These are phyloP conservation scores for Amniataba percoides DNA, from an alignment of 2,797 vertebrate species.

Conservation along the genomic window DNA sequence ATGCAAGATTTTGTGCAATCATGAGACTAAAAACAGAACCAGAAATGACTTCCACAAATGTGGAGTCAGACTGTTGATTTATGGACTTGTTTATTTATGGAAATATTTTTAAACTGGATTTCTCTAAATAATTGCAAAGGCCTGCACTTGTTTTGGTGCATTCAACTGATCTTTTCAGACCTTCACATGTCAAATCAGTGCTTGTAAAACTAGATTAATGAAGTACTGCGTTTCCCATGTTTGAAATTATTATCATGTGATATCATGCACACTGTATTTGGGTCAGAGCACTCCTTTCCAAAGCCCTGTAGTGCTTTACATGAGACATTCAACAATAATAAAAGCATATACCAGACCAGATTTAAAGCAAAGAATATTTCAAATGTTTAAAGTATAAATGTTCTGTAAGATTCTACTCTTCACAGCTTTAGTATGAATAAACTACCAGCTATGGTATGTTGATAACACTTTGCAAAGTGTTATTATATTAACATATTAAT, in stretches of 20 bases:
- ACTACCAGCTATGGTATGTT: background rate
- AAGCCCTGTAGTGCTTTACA: background rate
- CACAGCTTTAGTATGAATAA: background rate
- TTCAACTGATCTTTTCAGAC: constrained; percentile 21
- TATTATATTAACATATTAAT: too few species aligned
- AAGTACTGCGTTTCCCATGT: background rate
- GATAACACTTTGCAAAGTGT: background rate
- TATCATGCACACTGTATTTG: background rate
- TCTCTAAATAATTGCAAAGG: constrained; percentile 1
- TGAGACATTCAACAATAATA: background rate
- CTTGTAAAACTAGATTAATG: constrained; percentile 8
- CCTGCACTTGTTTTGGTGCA: constrained; percentile 14
- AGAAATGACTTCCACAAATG: constrained; percentile 41
- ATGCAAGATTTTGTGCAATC: constrained; percentile 48
- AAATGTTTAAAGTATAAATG: too few species aligned
- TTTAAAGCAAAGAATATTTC: background rate
- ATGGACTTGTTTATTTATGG: constrained; percentile 39
- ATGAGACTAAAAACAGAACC: constrained; percentile 53
- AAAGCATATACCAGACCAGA: background rate
- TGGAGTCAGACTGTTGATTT: constrained; percentile 21
- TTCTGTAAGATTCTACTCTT: background rate
- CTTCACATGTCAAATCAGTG: background rate
- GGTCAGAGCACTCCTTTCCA: background rate
- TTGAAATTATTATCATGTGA: background rate
- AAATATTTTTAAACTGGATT: constrained; percentile 3